phyloP scores from a whole-genome alignment of 92 coral and sea anemone genomes.

The Porites evermanni region DNA sequence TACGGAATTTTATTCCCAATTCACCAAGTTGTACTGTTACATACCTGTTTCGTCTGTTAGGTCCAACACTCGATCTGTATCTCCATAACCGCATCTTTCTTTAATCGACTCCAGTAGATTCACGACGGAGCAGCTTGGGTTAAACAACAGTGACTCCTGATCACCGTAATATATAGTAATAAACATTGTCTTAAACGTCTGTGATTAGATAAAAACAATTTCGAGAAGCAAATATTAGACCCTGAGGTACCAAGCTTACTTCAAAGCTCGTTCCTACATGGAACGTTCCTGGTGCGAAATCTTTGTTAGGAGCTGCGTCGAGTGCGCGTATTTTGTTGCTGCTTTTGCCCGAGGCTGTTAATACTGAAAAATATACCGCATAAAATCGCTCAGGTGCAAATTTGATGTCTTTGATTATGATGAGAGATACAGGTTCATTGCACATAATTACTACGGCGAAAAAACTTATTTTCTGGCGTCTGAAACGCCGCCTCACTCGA shows the following conservation, averaged over 20 bases:
- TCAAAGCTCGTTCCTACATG: background rate
- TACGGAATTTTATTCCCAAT: background rate
- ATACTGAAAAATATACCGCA: too few relatives aligned
- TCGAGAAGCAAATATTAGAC: background rate
- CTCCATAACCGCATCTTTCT: slow-evolving; percentile 83
- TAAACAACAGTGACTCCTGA: slow-evolving; percentile 86
- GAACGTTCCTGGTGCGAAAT: background rate
- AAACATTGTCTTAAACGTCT: slow-evolving; percentile 64
- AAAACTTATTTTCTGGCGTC: background rate
- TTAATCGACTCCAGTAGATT: slow-evolving; percentile 85
- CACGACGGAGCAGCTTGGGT: slow-evolving; percentile 87
- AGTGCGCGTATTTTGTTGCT: background rate
- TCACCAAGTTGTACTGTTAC: background rate
- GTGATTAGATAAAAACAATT: background rate
- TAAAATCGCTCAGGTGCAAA: too few relatives aligned
- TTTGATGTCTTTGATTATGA: too few relatives aligned
- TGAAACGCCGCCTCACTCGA: background rate
- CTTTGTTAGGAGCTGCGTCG: background rate
- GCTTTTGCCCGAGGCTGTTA: background rate
- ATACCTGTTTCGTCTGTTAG: slow-evolving; percentile 96
- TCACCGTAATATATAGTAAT: slow-evolving; percentile 88
- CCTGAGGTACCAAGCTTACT: background rate
- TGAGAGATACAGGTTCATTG: too few relatives aligned
- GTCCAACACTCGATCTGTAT: slow-evolving; percentile 75
- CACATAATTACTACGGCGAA: background rate